Evolutionary conservation across 2,113 vertebrate species (phyloP).

Genomic region (Catagonus wagneri): DNA sequence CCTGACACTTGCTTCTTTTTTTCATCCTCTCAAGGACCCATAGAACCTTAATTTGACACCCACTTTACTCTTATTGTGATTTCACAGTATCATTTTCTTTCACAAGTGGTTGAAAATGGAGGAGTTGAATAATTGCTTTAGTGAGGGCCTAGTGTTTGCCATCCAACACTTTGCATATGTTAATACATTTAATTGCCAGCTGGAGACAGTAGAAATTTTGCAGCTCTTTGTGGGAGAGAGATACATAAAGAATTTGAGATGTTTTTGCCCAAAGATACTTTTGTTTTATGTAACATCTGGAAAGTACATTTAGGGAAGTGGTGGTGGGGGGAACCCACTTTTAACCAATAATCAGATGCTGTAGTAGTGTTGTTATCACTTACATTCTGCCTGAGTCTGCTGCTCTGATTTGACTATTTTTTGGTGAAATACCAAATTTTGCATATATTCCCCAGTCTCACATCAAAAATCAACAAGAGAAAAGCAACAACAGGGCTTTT

Average conservation of each 20-base stretch:
- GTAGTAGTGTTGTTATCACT: neutral
- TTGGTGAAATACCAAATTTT: neutral
- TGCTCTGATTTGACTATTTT: neutral
- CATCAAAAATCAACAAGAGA: neutral
- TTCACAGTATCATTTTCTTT: neutral
- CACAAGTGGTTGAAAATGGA: neutral
- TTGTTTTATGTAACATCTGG: neutral
- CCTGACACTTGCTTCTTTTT: neutral
- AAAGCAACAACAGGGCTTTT: neutral
- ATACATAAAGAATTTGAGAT: constrained; percentile 5
- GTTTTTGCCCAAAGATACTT: constrained; percentile 23
- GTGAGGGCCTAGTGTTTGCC: neutral
- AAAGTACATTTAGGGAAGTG: neutral
- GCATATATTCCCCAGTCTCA: neutral
- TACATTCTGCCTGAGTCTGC: neutral
- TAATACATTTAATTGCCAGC: neutral
- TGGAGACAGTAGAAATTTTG: neutral
- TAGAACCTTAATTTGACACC: neutral
- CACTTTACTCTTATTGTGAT: neutral
- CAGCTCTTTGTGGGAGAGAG: neutral
- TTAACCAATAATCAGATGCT: neutral
- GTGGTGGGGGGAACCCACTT: neutral
- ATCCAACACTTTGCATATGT: neutral
- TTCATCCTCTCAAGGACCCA: neutral
- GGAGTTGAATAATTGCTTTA: constrained; percentile 1